Conservation (phyloP, 1,140 invertebrate species). For the Pseudoatta argentina region DNA sequence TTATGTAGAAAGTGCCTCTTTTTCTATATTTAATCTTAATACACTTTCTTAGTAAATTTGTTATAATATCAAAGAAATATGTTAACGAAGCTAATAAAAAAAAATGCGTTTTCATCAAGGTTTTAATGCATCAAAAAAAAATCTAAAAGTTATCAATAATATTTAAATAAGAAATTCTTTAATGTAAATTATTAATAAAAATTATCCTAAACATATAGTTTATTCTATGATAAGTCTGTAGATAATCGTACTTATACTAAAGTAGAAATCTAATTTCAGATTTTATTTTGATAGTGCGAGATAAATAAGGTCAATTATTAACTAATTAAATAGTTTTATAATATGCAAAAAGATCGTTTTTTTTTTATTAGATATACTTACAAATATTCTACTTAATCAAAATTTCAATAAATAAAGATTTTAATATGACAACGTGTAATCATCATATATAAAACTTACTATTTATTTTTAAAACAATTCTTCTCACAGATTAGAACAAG, state of each 20-base stretch:
- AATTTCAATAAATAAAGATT: not conserved
- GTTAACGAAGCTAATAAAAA: not conserved
- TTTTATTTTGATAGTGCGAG: not conserved
- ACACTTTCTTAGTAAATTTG: not conserved
- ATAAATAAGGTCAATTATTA: not conserved
- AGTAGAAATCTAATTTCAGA: conserved; percentile 5
- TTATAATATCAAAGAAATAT: not conserved
- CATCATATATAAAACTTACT: no score
- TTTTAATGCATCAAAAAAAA: no score
- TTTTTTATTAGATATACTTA: not conserved
- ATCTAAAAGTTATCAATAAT: no score
- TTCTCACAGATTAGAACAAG: not conserved
- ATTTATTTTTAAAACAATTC: no score
- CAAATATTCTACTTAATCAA: not conserved
- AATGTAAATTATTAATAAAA: not conserved
- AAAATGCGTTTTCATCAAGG: no score
- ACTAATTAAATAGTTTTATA: not conserved
- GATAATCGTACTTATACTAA: not conserved
- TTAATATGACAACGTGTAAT: not conserved
- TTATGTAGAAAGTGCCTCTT: not conserved
- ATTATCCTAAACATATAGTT: conserved; percentile 14
- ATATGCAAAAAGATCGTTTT: not conserved
- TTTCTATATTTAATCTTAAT: not conserved
- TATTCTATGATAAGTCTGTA: not conserved
- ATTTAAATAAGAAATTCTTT: not conserved